phyloP scores from a whole-genome alignment of 2,113 vertebrate species.

The Centropus bengalensis region DNA sequence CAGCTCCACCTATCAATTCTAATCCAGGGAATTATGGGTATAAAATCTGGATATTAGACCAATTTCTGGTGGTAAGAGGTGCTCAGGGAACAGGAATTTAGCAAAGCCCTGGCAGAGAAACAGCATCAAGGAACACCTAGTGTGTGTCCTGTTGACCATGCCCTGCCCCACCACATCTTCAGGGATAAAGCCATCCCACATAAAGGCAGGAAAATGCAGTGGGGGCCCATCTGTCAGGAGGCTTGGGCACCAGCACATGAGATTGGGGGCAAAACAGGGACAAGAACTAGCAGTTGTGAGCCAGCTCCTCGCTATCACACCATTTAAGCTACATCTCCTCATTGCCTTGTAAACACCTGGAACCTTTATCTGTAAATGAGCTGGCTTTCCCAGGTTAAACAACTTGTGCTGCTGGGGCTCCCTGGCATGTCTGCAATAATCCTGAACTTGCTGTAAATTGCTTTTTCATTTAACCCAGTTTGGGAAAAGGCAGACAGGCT shows the following conservation, averaged over 20 bases:
- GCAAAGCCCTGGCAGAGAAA: neutral
- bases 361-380: slow-evolving; percentile 28
- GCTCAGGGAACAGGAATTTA: neutral
- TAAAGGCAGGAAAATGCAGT: neutral
- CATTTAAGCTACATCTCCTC: neutral
- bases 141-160: neutral
- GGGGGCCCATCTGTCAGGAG: neutral
- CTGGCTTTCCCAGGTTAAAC: neutral
- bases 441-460: neutral
- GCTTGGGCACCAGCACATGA: neutral
- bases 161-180: neutral
- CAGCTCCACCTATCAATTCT: neutral
- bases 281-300: neutral
- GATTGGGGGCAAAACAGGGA: neutral
- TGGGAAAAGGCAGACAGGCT: slow-evolving; percentile 44
- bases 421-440: slow-evolving; percentile 33
- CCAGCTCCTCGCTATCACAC: neutral
- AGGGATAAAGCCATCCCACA: neutral
- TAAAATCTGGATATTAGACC: neutral
- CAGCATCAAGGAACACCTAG: neutral
- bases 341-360: slow-evolving; percentile 16
- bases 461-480: slow-evolving; percentile 54
- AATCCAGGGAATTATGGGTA: neutral
- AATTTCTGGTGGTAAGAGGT: neutral
- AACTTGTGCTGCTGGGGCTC: slow-evolving; percentile 19